Evolutionary conservation across 64 coral and sea anemone species (phyloP), one percentile per base, ranked within the genome.

Genomic region (Dendronephthya gigantea): DNA sequence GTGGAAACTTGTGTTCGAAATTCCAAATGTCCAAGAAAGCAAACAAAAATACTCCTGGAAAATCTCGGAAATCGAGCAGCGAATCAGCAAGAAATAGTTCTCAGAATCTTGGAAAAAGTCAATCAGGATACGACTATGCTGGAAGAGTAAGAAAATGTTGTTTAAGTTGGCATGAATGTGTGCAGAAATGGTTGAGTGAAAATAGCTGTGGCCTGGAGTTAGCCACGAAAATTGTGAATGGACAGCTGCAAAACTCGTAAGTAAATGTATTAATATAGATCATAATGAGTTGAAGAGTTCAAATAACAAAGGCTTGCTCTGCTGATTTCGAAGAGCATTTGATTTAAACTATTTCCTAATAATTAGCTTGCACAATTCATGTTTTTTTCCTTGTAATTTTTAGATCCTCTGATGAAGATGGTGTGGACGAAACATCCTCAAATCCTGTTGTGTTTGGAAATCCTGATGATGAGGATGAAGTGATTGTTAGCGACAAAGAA

Each of bases 161-260:
- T 83, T 87, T 83, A 17, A 90, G 50, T 40, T 93, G 90, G 87
- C 92, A 93, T 66, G 95, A 98, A 36, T 70, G 65, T 39, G 47
- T 91, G 2, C 84, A 91, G 41, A 98, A 93, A 88, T 98, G 95
- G 95, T 84, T 90, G 17, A 88, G 59, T 86, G 41, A 90, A 9
- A 98, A 98, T 40, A 50, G 65, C 27, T 10, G 17, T 43, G 81
- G 50, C 17, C 87, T 19, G 92, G 92, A 49, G 84, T 52, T 93
- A 52, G 95, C 95, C 17, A 98, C 90, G 39, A 98, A 98, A 39
- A 76, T 98, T 37, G 85, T 91, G 66, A 93, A 98, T 85, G 79
- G 90, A 35, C 87, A 93, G 29, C 87, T 93, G 10, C 92, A 93
- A 90, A 91, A 90, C 82, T 69, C 93, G 95, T 98, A 83, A 82